phyloP scores from a whole-genome alignment of 2,797 vertebrate species.

The Thalassophryne amazonica region DNA sequence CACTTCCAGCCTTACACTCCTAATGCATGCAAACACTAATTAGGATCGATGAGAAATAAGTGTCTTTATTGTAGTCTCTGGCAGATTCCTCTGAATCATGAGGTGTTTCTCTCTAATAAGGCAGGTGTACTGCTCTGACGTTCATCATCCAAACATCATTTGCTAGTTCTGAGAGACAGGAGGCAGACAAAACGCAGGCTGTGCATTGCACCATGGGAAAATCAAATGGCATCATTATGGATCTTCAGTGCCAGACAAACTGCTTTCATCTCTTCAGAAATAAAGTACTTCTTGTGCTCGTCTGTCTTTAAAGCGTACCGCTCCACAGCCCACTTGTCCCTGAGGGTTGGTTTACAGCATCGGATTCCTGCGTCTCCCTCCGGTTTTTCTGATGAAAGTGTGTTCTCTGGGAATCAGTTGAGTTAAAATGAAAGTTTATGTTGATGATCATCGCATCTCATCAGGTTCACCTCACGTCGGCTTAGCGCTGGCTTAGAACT shows the following conservation, averaged over 20 bases:
- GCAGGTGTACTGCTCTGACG: slow-evolving; percentile 5
- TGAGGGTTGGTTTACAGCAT: neutral
- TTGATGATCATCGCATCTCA: neutral
- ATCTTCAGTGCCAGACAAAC: slow-evolving; percentile 11
- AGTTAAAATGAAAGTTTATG: slow-evolving; percentile 4
- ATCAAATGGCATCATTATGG: slow-evolving; percentile 45
- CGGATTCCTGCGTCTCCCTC: neutral
- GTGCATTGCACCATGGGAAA: slow-evolving; percentile 47
- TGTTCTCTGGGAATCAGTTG: neutral
- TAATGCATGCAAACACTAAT: too few species aligned
- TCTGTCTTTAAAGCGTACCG: neutral
- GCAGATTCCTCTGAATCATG: slow-evolving; percentile 2
- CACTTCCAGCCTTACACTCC: too few species aligned
- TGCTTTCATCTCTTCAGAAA: slow-evolving; percentile 42
- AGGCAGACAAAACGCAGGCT: slow-evolving; percentile 22
- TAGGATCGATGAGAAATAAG: neutral
- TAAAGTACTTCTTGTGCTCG: neutral
- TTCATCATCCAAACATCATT: slow-evolving; percentile 33
- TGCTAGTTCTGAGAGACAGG: slow-evolving; percentile 21
- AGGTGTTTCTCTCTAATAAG: neutral
- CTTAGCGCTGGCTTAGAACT: slow-evolving; percentile 5
- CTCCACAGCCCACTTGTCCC: neutral
- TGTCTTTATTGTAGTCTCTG: neutral
- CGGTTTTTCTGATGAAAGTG: slow-evolving; percentile 1
- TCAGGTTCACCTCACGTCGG: slow-evolving; percentile 4